phyloP scores from a whole-genome alignment of 2,797 vertebrate species.

The Gambusia yucatana region DNA sequence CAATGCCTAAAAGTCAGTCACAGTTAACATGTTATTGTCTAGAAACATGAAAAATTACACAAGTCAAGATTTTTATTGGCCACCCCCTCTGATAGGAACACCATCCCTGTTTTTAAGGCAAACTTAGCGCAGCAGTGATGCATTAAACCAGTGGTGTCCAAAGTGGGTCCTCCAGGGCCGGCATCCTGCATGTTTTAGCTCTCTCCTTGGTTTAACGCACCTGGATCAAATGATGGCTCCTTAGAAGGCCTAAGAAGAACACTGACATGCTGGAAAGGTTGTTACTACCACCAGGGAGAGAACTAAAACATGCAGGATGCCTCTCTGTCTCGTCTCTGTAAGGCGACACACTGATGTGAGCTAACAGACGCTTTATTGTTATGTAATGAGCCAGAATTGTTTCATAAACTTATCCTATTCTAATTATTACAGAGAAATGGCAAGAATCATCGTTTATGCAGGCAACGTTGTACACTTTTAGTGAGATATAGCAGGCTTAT shows the following conservation, averaged over 20 bases:
- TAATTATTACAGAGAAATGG: not conserved
- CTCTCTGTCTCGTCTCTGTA: too few species aligned
- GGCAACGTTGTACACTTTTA: not conserved
- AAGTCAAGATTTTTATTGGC: not conserved
- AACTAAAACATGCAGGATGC: too few species aligned
- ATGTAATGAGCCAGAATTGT: not conserved
- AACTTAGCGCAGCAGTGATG: not conserved
- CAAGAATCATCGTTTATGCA: not conserved
- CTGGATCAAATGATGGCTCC: too few species aligned
- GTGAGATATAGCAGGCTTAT: not conserved
- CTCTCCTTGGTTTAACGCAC: too few species aligned
- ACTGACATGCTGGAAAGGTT: too few species aligned
- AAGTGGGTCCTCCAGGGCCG: too few species aligned
- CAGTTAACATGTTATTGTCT: not conserved
- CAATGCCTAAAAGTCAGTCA: not conserved
- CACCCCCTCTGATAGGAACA: not conserved
- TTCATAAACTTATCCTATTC: not conserved
- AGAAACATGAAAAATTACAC: not conserved
- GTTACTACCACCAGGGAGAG: too few species aligned
- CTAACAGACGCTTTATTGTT: not conserved
- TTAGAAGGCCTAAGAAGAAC: too few species aligned
- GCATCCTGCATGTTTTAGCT: too few species aligned
- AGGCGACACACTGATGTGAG: not conserved
- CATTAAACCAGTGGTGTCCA: not conserved
- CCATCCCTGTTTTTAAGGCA: not conserved